Base-by-base conservation (phyloP, 2,888 invertebrate species). In the Anthrax anthrax region DNA sequence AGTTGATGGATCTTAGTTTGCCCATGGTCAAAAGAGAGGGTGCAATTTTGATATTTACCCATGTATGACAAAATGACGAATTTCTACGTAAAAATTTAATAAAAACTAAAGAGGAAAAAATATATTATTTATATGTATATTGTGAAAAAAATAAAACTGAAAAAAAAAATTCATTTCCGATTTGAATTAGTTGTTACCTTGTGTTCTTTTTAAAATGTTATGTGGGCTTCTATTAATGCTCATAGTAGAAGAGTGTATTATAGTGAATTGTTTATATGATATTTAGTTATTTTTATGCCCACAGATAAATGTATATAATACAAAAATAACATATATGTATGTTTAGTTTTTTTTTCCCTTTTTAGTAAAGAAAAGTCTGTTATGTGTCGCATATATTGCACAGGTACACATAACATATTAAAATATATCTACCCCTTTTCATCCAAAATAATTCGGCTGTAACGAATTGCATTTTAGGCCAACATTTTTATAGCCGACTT, bases 21-120 rank as follows among this genome's bases (percentile, higher is more conserved):
- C 29, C 29, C 12, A 32, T 12, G 46, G 18, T 29, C 29, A 13
- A 29, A 16, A 37, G 44, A 47, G 47, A 46, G 49, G 49, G 51
- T 49, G 47, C 47, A 51, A 47, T 49, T 51, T 51, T 46, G 27
- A 43, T 47, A 51, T 36, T 44, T 51, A 51, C 39, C 51, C 51
- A 51, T 46, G 51, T 51, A 51, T 51, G 51, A 51, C 51, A 43
- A 47, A 50, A 43, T 43, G 42, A 46, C 46, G 42, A 44, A 45
- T 47, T 45, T 47, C 41, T 39, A 42, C 40, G 37, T 47, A 41
- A 39, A 39, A 29, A 27, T 32, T 39, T 42, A 39, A 43, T 39
- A 23, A 34, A 42, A 23, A 39, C 38, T 39, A 47, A 43, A 29
- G 4, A 18, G 16, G 16, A 37, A 14, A 37, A 4, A 37, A 39